phyloP scores from a whole-genome alignment of 2,797 vertebrate genomes.

The Cottoperca gobio region DNA sequence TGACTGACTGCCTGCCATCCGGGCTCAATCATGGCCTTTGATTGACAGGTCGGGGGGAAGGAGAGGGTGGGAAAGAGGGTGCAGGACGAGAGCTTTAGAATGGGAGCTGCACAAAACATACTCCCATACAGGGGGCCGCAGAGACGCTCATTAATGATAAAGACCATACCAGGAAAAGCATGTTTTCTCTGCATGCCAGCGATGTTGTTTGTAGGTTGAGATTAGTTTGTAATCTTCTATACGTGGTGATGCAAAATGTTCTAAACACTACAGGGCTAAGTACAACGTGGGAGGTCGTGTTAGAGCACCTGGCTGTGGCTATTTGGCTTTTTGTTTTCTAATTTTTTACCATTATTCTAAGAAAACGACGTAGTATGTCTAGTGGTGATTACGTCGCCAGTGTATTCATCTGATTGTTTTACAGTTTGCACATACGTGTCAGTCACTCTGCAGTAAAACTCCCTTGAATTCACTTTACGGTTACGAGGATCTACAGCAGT shows the following conservation, averaged over 20 bases:
- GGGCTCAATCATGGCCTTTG: constrained; percentile 80
- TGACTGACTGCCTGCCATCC: constrained; percentile 82
- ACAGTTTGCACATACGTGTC: constrained; percentile 33
- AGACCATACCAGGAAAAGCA: constrained; percentile 71
- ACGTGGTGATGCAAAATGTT: constrained; percentile 40
- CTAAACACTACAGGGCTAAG: constrained; percentile 23
- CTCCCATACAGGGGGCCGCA: constrained; percentile 59
- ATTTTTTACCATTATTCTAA: constrained; percentile 8
- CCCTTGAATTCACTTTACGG: constrained; percentile 47
- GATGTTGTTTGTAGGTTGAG: constrained; percentile 64
- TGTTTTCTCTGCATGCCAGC: constrained; percentile 69
- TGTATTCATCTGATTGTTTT: constrained; percentile 26
- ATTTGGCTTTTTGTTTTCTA: constrained; percentile 38
- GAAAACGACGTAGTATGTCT: constrained; percentile 19
- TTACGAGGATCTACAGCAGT: constrained; percentile 46
- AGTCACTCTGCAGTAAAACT: constrained; percentile 41
- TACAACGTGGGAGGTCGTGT: constrained; percentile 66
- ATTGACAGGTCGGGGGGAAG: constrained; percentile 81
- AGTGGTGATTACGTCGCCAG: background rate
- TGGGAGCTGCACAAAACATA: constrained; percentile 75
- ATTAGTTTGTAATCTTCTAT: constrained; percentile 75
- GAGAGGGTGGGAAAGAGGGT: constrained; percentile 80
- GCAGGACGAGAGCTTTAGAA: constrained; percentile 70
- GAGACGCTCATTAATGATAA: constrained; percentile 81
- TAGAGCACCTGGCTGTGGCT: constrained; percentile 25